A percentile compares a stretch with the other conserved stretches of the same genome.
phyloP scores from a whole-genome alignment of 2,888 invertebrate genomes.

The Tachystola acroxantha region DNA sequence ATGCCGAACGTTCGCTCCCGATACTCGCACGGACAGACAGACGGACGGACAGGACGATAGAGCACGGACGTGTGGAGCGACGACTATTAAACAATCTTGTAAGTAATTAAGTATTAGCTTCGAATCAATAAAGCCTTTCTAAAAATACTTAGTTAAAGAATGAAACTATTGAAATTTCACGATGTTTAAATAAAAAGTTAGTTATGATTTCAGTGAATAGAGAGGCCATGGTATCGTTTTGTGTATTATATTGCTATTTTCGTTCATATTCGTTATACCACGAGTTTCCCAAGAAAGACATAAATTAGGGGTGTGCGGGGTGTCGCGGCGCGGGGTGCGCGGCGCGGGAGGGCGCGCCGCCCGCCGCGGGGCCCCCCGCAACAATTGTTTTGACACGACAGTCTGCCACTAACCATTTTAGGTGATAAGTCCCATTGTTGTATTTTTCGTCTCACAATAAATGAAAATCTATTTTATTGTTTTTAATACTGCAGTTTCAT shows the following conservation, averaged over 20 bases:
- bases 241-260: slow-evolving; percentile 62
- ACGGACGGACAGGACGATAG: slow-evolving; percentile 6
- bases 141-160: slow-evolving; percentile 68
- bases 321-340: slow-evolving; percentile 23
- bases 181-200: slow-evolving; percentile 65
- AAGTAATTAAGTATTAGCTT: slow-evolving; percentile 78
- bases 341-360: slow-evolving; percentile 1
- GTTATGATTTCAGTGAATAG: slow-evolving; percentile 72
- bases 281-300: slow-evolving; percentile 76
- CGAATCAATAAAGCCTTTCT: slow-evolving; percentile 76
- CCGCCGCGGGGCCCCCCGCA: slow-evolving; percentile 19
- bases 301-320: slow-evolving; percentile 70
- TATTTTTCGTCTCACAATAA: slow-evolving; percentile 79
- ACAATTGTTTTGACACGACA: slow-evolving; percentile 70
- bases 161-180: slow-evolving; percentile 71
- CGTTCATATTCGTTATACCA: slow-evolving; percentile 72
- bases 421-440: slow-evolving; percentile 78
- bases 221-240: slow-evolving; percentile 64
- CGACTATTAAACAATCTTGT: slow-evolving; percentile 73
- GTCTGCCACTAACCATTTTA: slow-evolving; percentile 77
- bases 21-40: slow-evolving; percentile 4
- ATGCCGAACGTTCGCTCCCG: slow-evolving; percentile 23
- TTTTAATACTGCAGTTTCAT: slow-evolving; percentile 71
- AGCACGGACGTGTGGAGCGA: slow-evolving; percentile 40
- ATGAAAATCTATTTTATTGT: slow-evolving; percentile 79